A percentile compares a stretch with the other conserved stretches of the same genome.
Evolutionary conservation across 2,113 vertebrate genomes (phyloP).

Genomic region (Protobothrops mucrosquamatus): DNA sequence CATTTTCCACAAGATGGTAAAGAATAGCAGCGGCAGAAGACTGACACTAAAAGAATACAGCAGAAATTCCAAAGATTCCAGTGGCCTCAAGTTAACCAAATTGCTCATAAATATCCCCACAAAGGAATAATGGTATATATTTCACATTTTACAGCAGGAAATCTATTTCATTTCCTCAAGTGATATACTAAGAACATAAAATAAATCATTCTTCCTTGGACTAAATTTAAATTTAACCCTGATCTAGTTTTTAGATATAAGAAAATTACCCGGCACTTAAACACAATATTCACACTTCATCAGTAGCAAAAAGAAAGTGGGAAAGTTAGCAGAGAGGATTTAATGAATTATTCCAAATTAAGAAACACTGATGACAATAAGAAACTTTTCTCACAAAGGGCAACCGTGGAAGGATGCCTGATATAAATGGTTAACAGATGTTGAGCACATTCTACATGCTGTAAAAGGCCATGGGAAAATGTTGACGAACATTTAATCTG

Average conservation of each 20-base stretch:
- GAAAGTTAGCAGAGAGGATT: not conserved
- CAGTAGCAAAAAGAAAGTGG: not conserved
- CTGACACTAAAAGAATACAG: not conserved
- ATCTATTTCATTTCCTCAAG: conserved; percentile 5
- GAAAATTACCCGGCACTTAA: not conserved
- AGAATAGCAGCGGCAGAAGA: not conserved
- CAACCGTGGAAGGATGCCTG: not conserved
- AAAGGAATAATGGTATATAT: conserved; percentile 9
- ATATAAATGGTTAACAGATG: not conserved
- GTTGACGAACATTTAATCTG: not conserved
- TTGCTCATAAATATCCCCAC: conserved; percentile 18
- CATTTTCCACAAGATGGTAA: not conserved
- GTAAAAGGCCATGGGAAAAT: not conserved
- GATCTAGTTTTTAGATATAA: not conserved
- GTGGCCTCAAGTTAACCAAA: not conserved
- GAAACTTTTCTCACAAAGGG: not conserved
- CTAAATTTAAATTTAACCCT: not conserved
- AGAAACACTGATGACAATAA: not conserved
- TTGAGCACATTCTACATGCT: not conserved
- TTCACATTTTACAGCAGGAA: conserved; percentile 12
- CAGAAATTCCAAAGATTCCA: conserved; percentile 25
- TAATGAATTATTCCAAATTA: not conserved
- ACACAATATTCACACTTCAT: not conserved
- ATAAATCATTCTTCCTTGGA: not conserved
- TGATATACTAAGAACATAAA: not conserved